These are phyloP conservation scores for Orius insidiosus DNA, from an alignment of 1,140 invertebrate species.

Conservation along the genomic window DNA sequence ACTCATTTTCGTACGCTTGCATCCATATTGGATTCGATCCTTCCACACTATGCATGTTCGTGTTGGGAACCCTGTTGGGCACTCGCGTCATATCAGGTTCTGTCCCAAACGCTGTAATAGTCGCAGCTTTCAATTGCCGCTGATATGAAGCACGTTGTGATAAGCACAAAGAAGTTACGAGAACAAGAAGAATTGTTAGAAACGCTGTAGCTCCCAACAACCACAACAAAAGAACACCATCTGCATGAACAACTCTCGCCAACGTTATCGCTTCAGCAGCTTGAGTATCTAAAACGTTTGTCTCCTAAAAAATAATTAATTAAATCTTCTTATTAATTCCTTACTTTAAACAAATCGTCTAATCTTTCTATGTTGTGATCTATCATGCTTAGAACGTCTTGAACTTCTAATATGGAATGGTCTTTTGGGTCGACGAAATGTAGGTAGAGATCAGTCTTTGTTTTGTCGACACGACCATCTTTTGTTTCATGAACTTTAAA, in stretches of 20 bases:
- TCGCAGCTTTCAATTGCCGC: slow-evolving; percentile 80
- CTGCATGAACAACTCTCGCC: slow-evolving; percentile 33
- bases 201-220: slow-evolving; percentile 62
- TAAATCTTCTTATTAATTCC: background rate
- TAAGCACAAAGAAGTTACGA: slow-evolving; percentile 60
- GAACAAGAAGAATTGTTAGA: slow-evolving; percentile 52
- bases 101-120: slow-evolving; percentile 72
- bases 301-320: slow-evolving; percentile 36
- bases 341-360: slow-evolving; percentile 70
- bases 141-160: slow-evolving; percentile 68
- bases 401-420: slow-evolving; percentile 78
- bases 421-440: slow-evolving; percentile 79
- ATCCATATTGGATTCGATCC: slow-evolving; percentile 92
- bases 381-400: slow-evolving; percentile 63
- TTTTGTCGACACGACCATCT: slow-evolving; percentile 82
- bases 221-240: slow-evolving; percentile 42
- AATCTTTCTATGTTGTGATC: slow-evolving; percentile 82
- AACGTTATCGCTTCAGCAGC: slow-evolving; percentile 43
- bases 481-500: slow-evolving; percentile 82
- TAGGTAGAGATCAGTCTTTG: slow-evolving; percentile 82
- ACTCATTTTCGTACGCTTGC: slow-evolving; percentile 84
- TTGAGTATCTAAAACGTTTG: slow-evolving; percentile 76
- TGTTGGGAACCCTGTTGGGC: slow-evolving; percentile 68
- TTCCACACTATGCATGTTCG: slow-evolving; percentile 83
- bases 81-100: slow-evolving; percentile 53